phyloP scores from a whole-genome alignment of 2,797 vertebrate species.

The Crax fasciolata region DNA sequence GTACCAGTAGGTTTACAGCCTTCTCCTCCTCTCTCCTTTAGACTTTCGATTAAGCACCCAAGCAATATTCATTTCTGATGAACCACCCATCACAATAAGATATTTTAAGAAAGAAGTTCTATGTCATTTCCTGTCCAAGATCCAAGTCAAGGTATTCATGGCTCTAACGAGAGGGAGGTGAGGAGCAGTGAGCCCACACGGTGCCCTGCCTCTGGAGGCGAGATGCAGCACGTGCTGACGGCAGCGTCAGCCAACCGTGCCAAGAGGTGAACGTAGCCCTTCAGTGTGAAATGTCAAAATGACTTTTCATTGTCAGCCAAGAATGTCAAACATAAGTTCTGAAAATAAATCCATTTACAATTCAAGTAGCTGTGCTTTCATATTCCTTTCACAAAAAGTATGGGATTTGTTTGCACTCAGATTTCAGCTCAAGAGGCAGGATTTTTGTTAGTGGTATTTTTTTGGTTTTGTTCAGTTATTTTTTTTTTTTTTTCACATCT shows the following conservation, averaged over 20 bases:
- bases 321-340: slow-evolving; percentile 36
- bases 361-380: not conserved
- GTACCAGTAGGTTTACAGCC: not conserved
- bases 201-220: slow-evolving; percentile 10
- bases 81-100: not conserved
- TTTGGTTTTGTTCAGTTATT: not conserved
- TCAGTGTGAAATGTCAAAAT: slow-evolving; percentile 55
- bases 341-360: slow-evolving; percentile 49
- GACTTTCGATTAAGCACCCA: not conserved
- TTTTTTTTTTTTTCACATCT: not conserved
- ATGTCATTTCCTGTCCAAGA: not conserved
- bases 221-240: not conserved
- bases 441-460: not conserved
- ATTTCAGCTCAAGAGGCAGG: not conserved
- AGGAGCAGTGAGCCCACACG: not conserved
- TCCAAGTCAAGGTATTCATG: not conserved
- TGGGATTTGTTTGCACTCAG: not conserved
- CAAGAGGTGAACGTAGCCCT: slow-evolving; percentile 26
- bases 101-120: not conserved
- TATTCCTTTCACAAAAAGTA: not conserved
- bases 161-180: not conserved
- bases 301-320: slow-evolving; percentile 54
- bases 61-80: not conserved
- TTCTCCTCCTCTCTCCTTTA: not conserved
- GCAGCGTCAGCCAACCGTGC: slow-evolving; percentile 8